Base-by-base conservation (phyloP, 2,797 vertebrate genomes). In the Varecia variegata region DNA sequence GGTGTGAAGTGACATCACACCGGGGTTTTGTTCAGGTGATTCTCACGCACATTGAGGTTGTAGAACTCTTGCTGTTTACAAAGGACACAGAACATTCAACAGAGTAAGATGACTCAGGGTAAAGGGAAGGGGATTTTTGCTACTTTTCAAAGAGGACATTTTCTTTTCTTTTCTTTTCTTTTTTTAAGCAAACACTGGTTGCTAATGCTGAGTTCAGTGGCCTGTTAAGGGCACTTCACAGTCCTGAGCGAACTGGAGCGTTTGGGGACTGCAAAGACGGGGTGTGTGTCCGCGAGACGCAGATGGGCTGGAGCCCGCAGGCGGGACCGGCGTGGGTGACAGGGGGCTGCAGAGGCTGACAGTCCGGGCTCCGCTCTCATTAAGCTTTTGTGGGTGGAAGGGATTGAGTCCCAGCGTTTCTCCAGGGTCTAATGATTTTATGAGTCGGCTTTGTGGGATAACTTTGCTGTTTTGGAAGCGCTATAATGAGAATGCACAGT, bases 371-470 rank as follows among this genome's bases (percentile, higher is more conserved):
- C 11, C 54, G 5, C 23, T 30, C 58, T 62, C 40, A 9, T 45
- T 62, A 67, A 67, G 32, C 58, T 65, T 35, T 52, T 18, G 84
- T 35, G 4, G 21, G 15, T n/a, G 52, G 74, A 79, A 54, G 50
- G 65, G 56, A 86, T 18, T 23, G 25, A 83, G 5, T 81, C 58
- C 2, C 21, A 74, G 21, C 79, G 35, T 35, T 76, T 94, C 93
- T 94, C 58, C 43, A 76, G 82, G 62, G 32, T 23, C 65, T 92
- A 40, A 65, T 73, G 71, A 92, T 91, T 92, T 92, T 92, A 56
- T 25, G 54, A 87, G 74, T 60, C 45, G 30, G 65, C 76, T 92
- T 83, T 54, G 38, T 20, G 65, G 30, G 40, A n/a, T 81, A 62
- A 35, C 40, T 79, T 35, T n/a, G 27, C 74, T 79, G 60, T 94